Evolutionary conservation across 2,888 invertebrate genomes (phyloP).

Genomic region (Dorcus parallelipipedus): DNA sequence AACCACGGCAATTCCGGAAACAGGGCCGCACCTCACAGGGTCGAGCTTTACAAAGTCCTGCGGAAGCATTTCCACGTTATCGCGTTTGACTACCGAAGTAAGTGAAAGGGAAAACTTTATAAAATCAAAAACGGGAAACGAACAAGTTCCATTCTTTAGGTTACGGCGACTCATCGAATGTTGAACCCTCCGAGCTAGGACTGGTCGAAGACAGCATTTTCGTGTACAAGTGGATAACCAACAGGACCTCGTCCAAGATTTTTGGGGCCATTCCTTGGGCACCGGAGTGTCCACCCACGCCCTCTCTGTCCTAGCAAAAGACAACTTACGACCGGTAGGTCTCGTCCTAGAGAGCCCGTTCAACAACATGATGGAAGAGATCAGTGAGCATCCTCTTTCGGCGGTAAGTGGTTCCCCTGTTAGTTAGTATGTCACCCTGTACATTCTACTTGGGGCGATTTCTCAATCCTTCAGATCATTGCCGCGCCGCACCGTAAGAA

Average conservation of each 20-base stretch:
- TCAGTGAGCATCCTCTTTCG: constrained; percentile 76
- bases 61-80: constrained; percentile 71
- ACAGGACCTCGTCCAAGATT: constrained; percentile 59
- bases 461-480: no score
- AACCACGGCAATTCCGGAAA: constrained; percentile 75
- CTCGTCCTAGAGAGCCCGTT: constrained; percentile 91
- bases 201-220: constrained; percentile 78
- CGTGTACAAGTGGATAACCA: constrained; percentile 74
- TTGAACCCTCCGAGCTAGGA: constrained; percentile 72
- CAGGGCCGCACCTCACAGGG: constrained; percentile 66
- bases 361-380: constrained; percentile 86
- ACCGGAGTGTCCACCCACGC: constrained; percentile 73
- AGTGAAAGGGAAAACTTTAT: constrained; percentile 25
- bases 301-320: constrained; percentile 56
- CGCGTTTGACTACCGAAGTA: constrained; percentile 78
- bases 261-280: constrained; percentile 93
- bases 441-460: no score
- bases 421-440: no score
- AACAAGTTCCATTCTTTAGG: constrained; percentile 47
- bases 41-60: constrained; percentile 71
- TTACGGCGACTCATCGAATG: constrained; percentile 73
- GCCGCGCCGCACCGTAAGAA: no score
- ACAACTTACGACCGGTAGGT: constrained; percentile 59
- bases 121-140: neutral
- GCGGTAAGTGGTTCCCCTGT: constrained; percentile 50